phyloP scores from a whole-genome alignment of 92 coral and sea anemone genomes.

The Micromussa lordhowensis region DNA sequence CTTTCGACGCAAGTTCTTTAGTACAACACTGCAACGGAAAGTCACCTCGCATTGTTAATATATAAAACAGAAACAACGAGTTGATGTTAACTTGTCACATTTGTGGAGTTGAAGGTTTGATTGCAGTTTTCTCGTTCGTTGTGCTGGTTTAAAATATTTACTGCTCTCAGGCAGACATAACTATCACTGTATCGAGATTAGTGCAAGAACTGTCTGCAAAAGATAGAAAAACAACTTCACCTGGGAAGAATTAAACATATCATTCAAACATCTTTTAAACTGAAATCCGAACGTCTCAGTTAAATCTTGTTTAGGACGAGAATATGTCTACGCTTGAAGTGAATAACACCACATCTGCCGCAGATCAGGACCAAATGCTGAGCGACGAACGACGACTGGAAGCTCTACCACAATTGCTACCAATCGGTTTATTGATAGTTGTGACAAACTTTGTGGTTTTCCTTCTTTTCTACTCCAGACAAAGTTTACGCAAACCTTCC shows the following conservation, averaged over 20 bases:
- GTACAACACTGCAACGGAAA: not conserved
- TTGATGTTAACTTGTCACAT: not conserved
- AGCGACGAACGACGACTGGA: not conserved
- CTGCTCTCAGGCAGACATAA: not conserved
- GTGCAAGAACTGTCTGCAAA: not conserved
- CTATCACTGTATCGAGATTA: not conserved
- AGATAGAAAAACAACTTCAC: not conserved
- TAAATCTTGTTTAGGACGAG: not conserved
- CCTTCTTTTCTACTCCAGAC: constrained; percentile 48
- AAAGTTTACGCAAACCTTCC: constrained; percentile 57
- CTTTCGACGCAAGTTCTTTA: not conserved
- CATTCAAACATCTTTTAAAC: not conserved
- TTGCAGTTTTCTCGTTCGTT: not conserved
- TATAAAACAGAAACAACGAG: not conserved
- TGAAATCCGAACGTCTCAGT: not conserved
- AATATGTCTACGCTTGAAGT: not conserved
- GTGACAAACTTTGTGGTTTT: constrained; percentile 63
- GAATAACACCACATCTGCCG: constrained; percentile 19
- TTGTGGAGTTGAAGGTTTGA: not conserved
- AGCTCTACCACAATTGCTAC: constrained; percentile 43
- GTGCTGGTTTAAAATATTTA: not conserved
- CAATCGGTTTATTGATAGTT: constrained; percentile 40
- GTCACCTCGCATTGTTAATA: not conserved
- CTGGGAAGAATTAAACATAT: not conserved
- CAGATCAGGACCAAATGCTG: not conserved